Evolutionary conservation across 2,113 vertebrate species (phyloP).

Genomic region (Pituophis catenifer): DNA sequence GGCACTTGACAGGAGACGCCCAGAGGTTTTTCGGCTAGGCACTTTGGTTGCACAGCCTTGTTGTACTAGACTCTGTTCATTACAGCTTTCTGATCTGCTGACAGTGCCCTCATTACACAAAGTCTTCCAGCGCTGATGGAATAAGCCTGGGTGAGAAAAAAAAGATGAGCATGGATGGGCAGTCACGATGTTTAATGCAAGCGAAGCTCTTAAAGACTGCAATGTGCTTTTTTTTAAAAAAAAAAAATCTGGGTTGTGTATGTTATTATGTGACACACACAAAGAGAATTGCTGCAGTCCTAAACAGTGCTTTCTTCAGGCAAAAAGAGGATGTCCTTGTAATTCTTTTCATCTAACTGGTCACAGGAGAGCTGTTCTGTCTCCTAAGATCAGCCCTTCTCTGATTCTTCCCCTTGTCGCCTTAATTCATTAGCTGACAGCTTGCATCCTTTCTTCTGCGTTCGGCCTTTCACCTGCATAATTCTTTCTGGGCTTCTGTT

Average conservation of each 20-base stretch:
- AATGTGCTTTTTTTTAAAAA: not conserved
- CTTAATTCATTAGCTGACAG: not conserved
- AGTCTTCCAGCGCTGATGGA: not conserved
- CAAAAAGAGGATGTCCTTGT: not conserved
- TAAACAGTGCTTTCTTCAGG: not conserved
- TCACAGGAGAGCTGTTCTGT: not conserved
- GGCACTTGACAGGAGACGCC: not conserved
- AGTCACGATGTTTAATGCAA: not conserved
- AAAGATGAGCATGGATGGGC: not conserved
- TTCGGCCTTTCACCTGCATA: slow-evolving; percentile 4
- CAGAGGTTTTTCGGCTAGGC: not conserved
- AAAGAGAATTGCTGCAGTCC: not conserved
- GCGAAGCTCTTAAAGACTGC: not conserved
- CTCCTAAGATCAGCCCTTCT: not conserved
- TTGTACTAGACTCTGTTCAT: not conserved
- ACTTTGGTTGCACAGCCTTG: not conserved
- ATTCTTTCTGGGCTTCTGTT: not conserved
- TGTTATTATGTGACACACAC: not conserved
- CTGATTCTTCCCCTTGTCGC: not conserved
- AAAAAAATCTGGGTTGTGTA: not conserved
- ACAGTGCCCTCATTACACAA: not conserved
- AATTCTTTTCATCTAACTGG: not conserved
- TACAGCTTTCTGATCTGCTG: not conserved
- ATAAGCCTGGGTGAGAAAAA: not conserved
- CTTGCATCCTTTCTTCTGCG: not conserved